Evolutionary conservation across 1,140 invertebrate species (phyloP), one percentile per base, ranked within the genome.

Genomic region (Druon quercuslanigerum): DNA sequence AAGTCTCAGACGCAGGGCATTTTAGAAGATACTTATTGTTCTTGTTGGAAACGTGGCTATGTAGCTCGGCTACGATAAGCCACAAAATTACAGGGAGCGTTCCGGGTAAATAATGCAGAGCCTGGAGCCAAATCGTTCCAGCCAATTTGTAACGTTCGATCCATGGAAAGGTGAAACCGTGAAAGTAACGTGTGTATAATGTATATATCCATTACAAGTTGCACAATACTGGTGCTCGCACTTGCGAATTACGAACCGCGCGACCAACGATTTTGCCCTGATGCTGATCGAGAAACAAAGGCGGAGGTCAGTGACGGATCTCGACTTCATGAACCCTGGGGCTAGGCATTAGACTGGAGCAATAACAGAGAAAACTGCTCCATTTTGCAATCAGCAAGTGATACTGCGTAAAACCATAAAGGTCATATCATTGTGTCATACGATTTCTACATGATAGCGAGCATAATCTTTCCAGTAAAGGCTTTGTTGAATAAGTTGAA

Each of bases 21-120:
- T 66, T 66, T 40, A 40, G 60, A 33, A 33, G 33, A 66, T 66
- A 66, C 60, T 66, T 66, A 66, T 66, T 66, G 60, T 66, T 46
- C 60, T 66, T 66, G 60, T 66, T 66, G 60, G 60, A 66, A 40
- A 66, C 60, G 60, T 66, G 33, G 20, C 60, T 66, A 66, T 66
- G 60, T 46, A 33, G 25, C 40, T 66, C 33, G 60, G 60, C 25
- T 16, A 66, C 60, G 60, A 66, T 66, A 66, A 66, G 60, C 60
- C 60, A 66, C 60, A 16, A 66, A 66, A 66, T 66, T 66, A 66
- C 60, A 66, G 60, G 60, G 60, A 66, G 60, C 60, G 60, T 66
- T 66, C 60, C 60, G 40, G 60, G 60, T 66, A 66, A 66, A 66
- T 66, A 66, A 66, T 66, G 60, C 60, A 66, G 60, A 66, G 60